Evolutionary conservation across 2,888 invertebrate genomes (phyloP).

Genomic region (Drosophila algonquin): DNA sequence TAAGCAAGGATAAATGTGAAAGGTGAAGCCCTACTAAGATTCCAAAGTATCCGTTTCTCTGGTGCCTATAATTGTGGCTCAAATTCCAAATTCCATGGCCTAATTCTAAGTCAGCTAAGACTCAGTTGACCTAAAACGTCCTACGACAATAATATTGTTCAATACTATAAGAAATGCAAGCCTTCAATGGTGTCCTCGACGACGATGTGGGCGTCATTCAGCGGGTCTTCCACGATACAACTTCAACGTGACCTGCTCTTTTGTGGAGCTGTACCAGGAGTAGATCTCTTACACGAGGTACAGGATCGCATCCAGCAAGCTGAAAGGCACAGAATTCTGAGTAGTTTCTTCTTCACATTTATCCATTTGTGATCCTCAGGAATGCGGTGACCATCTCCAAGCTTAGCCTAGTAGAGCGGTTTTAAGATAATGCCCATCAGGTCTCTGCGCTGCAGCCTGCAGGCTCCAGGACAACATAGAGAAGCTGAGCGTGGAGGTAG

Average conservation of each 20-base stretch:
- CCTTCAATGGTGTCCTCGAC: too few species aligned
- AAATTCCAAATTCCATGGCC: too few species aligned
- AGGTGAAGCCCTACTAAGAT: too few species aligned
- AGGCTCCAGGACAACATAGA: slow-evolving; percentile 90
- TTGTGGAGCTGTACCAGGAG: slow-evolving; percentile 96
- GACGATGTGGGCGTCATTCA: too few species aligned
- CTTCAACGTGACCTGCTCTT: slow-evolving; percentile 90
- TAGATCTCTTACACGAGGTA: slow-evolving; percentile 93
- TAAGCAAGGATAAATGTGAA: too few species aligned
- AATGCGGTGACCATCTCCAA: slow-evolving; percentile 91
- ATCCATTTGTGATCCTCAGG: slow-evolving; percentile 82
- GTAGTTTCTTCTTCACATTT: background rate
- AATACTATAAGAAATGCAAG: too few species aligned
- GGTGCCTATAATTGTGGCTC: too few species aligned
- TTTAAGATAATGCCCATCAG: slow-evolving; percentile 92
- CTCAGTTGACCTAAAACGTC: too few species aligned
- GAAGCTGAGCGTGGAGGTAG: too few species aligned
- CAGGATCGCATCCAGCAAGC: slow-evolving; percentile 87
- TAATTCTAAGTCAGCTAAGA: too few species aligned
- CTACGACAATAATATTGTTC: too few species aligned
- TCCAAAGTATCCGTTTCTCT: too few species aligned
- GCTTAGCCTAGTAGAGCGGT: slow-evolving; percentile 23
- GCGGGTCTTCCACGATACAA: slow-evolving; percentile 75
- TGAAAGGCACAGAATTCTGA: slow-evolving; percentile 82
- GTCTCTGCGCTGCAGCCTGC: slow-evolving; percentile 85